Conservation (phyloP, 2,888 invertebrate species). For the Acanthacorydalis orientalis region DNA sequence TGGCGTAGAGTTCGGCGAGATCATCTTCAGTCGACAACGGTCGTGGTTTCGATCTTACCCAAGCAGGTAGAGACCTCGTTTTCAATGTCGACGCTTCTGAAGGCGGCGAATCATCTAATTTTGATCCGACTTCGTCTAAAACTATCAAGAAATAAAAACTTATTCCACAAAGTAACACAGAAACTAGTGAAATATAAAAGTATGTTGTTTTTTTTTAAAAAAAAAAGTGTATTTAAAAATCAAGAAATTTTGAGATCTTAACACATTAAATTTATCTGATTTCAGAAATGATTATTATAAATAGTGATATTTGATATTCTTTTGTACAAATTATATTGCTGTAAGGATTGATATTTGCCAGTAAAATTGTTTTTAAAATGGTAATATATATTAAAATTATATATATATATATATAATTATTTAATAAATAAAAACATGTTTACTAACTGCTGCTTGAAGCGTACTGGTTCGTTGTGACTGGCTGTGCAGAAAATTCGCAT, state of each 20-base stretch:
- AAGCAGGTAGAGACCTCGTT: conserved; percentile 55
- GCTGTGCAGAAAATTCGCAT: conserved; percentile 31
- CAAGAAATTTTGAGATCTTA: too few relatives aligned
- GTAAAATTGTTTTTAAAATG: too few relatives aligned
- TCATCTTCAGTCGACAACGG: conserved; percentile 53
- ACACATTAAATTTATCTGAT: too few relatives aligned
- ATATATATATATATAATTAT: too few relatives aligned
- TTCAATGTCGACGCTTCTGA: conserved; percentile 29
- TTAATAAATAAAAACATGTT: conserved; percentile 1
- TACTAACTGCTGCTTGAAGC: conserved; percentile 49
- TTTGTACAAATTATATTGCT: too few relatives aligned
- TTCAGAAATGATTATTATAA: too few relatives aligned
- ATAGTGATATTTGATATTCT: too few relatives aligned
- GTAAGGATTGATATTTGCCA: too few relatives aligned
- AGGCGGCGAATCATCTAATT: conserved; percentile 26
- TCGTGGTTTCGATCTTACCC: conserved; percentile 50
- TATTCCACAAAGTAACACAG: too few relatives aligned
- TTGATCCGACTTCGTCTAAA: conserved; percentile 38
- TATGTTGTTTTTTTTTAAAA: too few relatives aligned
- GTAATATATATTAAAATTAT: conserved; percentile 3
- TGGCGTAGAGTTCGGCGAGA: conserved; percentile 49
- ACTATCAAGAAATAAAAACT: conserved; percentile 23
- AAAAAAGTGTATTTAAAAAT: too few relatives aligned
- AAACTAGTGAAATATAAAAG: too few relatives aligned
- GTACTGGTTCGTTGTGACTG: conserved; percentile 30